Base-by-base conservation (phyloP, 2,113 vertebrate genomes). In the Chroicocephalus ridibundus region DNA sequence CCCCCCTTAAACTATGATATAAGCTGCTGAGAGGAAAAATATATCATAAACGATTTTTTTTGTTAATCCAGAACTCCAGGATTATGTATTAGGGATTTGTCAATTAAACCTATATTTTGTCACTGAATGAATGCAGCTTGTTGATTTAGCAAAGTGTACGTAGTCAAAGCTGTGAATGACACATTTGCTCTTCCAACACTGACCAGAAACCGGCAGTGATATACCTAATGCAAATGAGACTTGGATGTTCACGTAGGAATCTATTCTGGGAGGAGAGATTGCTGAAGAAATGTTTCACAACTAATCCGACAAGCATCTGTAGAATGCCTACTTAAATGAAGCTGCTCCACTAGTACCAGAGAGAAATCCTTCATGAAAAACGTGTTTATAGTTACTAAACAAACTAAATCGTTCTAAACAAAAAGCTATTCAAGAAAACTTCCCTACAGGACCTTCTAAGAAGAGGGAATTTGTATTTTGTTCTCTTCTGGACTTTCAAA, bases 1-100 rank as follows among this genome's bases (percentile, higher is more conserved):
- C 29, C 0, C 0, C 1, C 24, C 32, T 49, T 60, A 27, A 72
- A 76, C 16, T 44, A 3, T 5, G 13, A 13, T 25, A 9, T 51
- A 15, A 49, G 3, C 2, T 62, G 29, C 49, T 58, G 44, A 52
- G 70, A 72, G 22, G 36, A 19, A 82, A 85, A 90, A 87, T n/a
- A 11, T 5, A 27, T n/a, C 5, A 65, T 31, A 52, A 34, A 21
- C 31, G 17, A 3, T 7, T 64, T 54, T 62, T 36, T 71, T 25
- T 31, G 2, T 75, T 51, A 66, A 76, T 55, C 11, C 16, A 68
- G 44, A 46, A 21, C 9, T 25, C 34, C n/a, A 44, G 13, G 13
- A 44, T 54, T 24, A 5, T 7, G 12, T 4, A 21, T 69, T 27
- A 46, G 42, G 60, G 70, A 21, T 38, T 36, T 84, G 20, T 29